These are phyloP conservation scores for Apodemia duryi DNA, from an alignment of 2,888 invertebrate species.

Conservation along the genomic window DNA sequence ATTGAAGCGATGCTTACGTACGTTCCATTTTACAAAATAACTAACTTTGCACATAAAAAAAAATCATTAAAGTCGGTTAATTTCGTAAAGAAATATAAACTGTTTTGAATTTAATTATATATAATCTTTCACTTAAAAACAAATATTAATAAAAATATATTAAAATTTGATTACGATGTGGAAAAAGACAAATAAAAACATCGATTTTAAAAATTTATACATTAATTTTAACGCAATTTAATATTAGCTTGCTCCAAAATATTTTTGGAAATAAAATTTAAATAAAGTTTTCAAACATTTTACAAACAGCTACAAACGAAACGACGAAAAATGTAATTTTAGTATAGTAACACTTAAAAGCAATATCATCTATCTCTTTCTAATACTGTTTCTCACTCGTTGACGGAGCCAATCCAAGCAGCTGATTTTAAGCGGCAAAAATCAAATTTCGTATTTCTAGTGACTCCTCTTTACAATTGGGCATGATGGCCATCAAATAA, in stretches of 20 bases:
- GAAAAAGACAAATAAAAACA: not conserved
- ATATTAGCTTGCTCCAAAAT: not conserved
- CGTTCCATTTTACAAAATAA: conserved; percentile 31
- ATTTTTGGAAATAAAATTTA: not conserved
- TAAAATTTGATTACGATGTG: not conserved
- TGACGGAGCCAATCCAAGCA: not conserved
- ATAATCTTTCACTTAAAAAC: not conserved
- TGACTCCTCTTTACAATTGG: too few species aligned
- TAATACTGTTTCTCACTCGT: not conserved
- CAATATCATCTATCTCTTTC: not conserved
- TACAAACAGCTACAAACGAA: not conserved
- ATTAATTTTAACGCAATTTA: not conserved
- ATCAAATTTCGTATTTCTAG: not conserved
- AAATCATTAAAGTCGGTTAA: too few species aligned
- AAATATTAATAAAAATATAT: not conserved
- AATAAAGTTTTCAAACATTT: not conserved
- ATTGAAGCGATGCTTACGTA: conserved; percentile 39
- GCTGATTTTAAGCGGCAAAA: conserved; percentile 1
- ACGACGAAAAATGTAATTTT: not conserved
- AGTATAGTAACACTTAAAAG: not conserved
- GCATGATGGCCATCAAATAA: too few species aligned
- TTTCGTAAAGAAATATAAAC: not conserved
- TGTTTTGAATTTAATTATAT: not conserved
- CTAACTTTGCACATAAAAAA: not conserved
- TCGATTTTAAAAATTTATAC: not conserved